A percentile compares a stretch with the other conserved stretches of the same genome.
Conservation (phyloP, 2,797 vertebrate species). For the Dryobates pubescens region DNA sequence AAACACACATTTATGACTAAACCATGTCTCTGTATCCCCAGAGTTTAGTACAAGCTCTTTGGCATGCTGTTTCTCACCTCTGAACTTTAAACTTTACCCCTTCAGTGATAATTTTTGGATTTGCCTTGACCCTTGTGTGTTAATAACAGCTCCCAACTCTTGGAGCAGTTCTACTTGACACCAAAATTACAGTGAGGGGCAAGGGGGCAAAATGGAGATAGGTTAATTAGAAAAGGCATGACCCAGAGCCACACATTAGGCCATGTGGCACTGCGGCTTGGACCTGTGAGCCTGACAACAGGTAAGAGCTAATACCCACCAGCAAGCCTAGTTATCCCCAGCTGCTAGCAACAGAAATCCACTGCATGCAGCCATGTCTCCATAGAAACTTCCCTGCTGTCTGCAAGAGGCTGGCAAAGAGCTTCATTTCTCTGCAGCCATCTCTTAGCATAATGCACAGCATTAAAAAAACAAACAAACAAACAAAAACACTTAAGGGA, state of each 20-base stretch:
- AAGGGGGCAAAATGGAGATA: fast-evolving
- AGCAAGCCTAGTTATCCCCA: fast-evolving
- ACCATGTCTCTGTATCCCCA: background rate
- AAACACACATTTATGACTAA: background rate
- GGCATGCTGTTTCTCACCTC: background rate
- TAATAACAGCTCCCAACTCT: background rate
- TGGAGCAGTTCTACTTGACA: fast-evolving
- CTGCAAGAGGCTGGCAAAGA: background rate
- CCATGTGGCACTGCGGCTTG: fast-evolving
- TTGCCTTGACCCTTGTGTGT: background rate
- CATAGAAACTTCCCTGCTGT: constrained; percentile 31
- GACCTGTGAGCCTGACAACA: background rate
- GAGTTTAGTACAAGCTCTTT: background rate
- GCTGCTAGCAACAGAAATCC: background rate
- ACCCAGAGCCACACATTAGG: fast-evolving
- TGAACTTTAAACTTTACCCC: background rate
- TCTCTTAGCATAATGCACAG: background rate
- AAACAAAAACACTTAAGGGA: constrained; percentile 54
- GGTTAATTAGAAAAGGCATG: background rate
- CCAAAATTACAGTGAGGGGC: fast-evolving
- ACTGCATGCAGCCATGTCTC: background rate
- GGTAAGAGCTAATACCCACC: background rate
- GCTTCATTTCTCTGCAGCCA: background rate
- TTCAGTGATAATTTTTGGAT: background rate
- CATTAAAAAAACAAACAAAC: background rate